Evolutionary conservation across 2,888 invertebrate species (phyloP).

Genomic region (Ischnura elegans): DNA sequence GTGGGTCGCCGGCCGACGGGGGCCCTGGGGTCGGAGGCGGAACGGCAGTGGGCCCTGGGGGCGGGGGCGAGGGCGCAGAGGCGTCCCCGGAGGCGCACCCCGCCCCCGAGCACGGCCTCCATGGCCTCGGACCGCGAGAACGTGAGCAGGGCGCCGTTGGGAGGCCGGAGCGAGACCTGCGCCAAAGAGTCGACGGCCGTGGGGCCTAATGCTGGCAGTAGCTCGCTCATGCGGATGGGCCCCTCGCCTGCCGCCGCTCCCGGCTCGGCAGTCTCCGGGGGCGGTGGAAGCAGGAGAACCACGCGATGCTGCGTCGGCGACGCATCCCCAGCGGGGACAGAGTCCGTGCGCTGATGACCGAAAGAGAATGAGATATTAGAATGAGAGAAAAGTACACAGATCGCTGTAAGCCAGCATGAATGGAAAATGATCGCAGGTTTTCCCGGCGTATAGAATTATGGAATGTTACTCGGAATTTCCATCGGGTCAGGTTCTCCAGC

Average conservation of each 20-base stretch:
- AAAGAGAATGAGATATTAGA: too few relatives aligned
- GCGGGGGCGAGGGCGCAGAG: slow-evolving; percentile 74
- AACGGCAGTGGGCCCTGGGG: background rate
- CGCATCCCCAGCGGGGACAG: too few relatives aligned
- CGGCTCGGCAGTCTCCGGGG: too few relatives aligned
- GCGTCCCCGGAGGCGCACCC: slow-evolving; percentile 73
- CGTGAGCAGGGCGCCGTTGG: slow-evolving; percentile 70
- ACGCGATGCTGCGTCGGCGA: too few relatives aligned
- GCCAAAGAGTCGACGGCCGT: slow-evolving; percentile 14
- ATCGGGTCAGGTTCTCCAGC: too few relatives aligned
- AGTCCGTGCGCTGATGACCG: too few relatives aligned
- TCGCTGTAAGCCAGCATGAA: too few relatives aligned
- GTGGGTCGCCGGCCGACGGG: background rate
- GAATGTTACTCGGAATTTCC: too few relatives aligned
- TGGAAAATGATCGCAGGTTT: too few relatives aligned
- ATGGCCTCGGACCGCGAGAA: slow-evolving; percentile 74
- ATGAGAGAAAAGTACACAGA: too few relatives aligned
- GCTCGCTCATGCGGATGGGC: background rate
- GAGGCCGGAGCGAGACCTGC: background rate
- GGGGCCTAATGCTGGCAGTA: slow-evolving; percentile 27
- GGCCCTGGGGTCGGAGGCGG: background rate
- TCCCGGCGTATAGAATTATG: too few relatives aligned
- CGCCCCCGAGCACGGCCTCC: slow-evolving; percentile 73
- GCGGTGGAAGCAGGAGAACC: too few relatives aligned
- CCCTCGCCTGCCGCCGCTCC: background rate